These are phyloP conservation scores for Semaprochilodus insignis DNA, from an alignment of 2,797 vertebrate genomes.

Conservation along the genomic window DNA sequence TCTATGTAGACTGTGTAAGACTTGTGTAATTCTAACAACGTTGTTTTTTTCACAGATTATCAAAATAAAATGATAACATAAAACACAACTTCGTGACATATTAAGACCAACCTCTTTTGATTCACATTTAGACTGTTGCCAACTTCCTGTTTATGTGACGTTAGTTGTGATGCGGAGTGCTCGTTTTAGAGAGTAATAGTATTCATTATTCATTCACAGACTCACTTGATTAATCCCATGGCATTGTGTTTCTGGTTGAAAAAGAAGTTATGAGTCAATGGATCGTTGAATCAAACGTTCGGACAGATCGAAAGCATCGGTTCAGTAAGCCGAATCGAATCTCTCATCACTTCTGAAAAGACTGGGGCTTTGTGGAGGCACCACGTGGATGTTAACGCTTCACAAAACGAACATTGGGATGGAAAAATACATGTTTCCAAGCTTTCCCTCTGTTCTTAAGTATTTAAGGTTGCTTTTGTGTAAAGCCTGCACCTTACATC, in stretches of 20 bases:
- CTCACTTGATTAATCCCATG: too few species aligned
- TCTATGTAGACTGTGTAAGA: too few species aligned
- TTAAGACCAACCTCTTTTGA: not conserved
- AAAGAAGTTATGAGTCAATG: not conserved
- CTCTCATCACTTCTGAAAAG: not conserved
- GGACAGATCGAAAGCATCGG: not conserved
- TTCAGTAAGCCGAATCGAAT: not conserved
- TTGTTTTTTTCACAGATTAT: not conserved
- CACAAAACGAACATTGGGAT: slow-evolving; percentile 10
- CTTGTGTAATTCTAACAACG: too few species aligned
- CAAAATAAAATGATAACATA: too few species aligned
- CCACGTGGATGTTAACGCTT: slow-evolving; percentile 71
- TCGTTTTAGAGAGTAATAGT: too few species aligned
- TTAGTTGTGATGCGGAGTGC: too few species aligned
- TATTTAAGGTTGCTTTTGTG: not conserved
- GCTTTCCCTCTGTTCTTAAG: not conserved
- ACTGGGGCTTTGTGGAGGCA: slow-evolving; percentile 51
- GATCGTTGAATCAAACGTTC: not conserved
- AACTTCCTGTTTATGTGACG: too few species aligned
- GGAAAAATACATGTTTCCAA: not conserved
- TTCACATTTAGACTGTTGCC: not conserved
- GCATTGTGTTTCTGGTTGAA: not conserved
- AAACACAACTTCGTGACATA: not conserved
- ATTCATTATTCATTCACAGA: too few species aligned
- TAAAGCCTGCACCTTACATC: not conserved